Percentiles rank a stretch among this genome's conserved stretches.
phyloP scores from a whole-genome alignment of 2,888 invertebrate species.

The Corbicula japonica region DNA sequence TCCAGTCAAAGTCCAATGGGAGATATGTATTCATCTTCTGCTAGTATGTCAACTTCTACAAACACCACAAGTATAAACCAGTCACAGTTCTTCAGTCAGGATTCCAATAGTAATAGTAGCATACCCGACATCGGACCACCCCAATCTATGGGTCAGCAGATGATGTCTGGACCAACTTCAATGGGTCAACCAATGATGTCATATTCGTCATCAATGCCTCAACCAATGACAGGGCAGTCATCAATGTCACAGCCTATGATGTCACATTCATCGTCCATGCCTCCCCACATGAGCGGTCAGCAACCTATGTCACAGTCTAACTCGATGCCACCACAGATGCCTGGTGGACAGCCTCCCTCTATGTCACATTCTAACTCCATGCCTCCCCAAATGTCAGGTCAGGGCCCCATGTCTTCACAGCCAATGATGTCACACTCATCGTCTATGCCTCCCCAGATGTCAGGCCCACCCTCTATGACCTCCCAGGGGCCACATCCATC shows the following conservation, averaged over 20 bases:
- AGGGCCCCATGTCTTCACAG: constrained; percentile 28
- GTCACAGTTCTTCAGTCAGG: constrained; percentile 52
- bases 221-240: constrained; percentile 27
- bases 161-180: constrained; percentile 2
- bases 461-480: constrained; percentile 19
- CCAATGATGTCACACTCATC: constrained; percentile 35
- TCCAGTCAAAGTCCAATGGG: neutral
- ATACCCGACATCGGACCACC: constrained; percentile 32
- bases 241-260: too few species aligned
- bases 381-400: constrained; percentile 36
- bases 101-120: constrained; percentile 63
- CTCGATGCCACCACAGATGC: constrained; percentile 1
- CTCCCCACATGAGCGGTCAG: neutral
- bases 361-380: constrained; percentile 16
- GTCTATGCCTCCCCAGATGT: constrained; percentile 31
- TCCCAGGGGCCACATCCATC: constrained; percentile 29
- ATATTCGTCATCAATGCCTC: constrained; percentile 21
- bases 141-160: constrained; percentile 7
- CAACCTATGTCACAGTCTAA: constrained; percentile 10
- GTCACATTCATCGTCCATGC: too few species aligned
- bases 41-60: constrained; percentile 48
- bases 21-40: constrained; percentile 29
- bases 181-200: constrained; percentile 10
- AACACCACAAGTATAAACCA: constrained; percentile 21
- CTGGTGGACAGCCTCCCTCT: too few species aligned